A percentile compares a stretch with the other conserved stretches of the same genome.
phyloP scores from a whole-genome alignment of 1,140 invertebrate genomes.

The Andricus grossulariae region DNA sequence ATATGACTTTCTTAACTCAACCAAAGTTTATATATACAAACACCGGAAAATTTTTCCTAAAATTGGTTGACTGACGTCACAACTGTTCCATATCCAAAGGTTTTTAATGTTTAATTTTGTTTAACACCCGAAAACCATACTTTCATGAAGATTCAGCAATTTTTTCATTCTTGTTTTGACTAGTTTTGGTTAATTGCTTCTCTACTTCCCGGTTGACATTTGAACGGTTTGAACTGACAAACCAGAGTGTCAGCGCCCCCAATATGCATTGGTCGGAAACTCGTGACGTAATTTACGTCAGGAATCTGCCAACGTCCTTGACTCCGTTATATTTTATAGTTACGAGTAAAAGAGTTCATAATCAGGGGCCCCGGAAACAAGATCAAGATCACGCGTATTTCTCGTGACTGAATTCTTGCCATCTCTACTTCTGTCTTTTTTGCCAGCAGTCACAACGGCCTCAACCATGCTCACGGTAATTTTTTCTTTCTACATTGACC shows the following conservation, averaged over 20 bases:
- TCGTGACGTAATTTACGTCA: not conserved
- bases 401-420: not conserved
- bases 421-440: not conserved
- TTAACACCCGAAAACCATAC: too few relatives aligned
- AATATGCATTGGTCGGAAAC: not conserved
- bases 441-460: not conserved
- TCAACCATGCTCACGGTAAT: conserved; percentile 25
- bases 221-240: not conserved
- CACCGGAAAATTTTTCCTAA: too few relatives aligned
- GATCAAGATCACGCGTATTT: conserved; percentile 9
- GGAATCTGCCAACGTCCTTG: conserved; percentile 33
- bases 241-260: not conserved
- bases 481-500: not conserved
- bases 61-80: too few relatives aligned
- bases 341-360: conserved; percentile 1
- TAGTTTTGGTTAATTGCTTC: not conserved
- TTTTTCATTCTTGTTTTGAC: not conserved
- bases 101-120: too few relatives aligned
- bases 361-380: conserved; percentile 27
- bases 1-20: too few relatives aligned
- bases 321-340: conserved; percentile 26
- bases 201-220: not conserved
- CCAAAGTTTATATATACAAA: too few relatives aligned
- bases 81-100: too few relatives aligned
- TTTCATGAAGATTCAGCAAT: not conserved